Evolutionary conservation across 2,797 vertebrate species (phyloP).

Genomic region (Parotocinclus haroldoi): DNA sequence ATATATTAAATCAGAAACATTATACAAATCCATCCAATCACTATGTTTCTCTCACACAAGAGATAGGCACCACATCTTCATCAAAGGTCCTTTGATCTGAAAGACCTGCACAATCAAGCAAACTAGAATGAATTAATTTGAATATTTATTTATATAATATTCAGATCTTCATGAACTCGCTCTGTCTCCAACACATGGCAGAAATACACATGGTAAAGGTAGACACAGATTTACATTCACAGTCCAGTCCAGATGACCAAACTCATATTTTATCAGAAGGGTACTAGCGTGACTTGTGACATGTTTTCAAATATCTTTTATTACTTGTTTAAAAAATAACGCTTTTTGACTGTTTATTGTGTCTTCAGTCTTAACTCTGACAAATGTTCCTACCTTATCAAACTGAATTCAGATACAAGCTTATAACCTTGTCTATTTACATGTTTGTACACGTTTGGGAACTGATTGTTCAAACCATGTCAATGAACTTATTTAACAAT

Average conservation of each 20-base stretch:
- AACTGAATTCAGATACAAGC: constrained; percentile 4
- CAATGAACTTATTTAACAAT: constrained; percentile 5
- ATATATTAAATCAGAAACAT: constrained; percentile 31
- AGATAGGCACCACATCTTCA: constrained; percentile 15
- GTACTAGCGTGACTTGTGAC: constrained; percentile 2
- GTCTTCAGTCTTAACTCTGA: not conserved
- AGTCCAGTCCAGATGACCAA: constrained; percentile 15
- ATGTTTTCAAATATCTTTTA: constrained; percentile 1
- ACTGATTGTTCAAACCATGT: not conserved
- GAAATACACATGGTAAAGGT: constrained; percentile 4
- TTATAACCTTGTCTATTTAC: constrained; percentile 19
- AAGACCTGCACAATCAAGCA: constrained; percentile 54
- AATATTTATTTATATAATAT: constrained; percentile 27
- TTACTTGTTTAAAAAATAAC: constrained; percentile 18
- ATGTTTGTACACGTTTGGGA: constrained; percentile 4
- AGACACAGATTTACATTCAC: constrained; percentile 19
- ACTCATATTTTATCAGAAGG: not conserved
- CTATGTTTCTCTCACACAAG: constrained; percentile 42
- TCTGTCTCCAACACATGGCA: constrained; percentile 27
- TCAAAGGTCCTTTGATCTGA: constrained; percentile 46
- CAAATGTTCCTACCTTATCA: constrained; percentile 5
- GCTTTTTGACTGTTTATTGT: not conserved
- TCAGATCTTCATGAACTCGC: constrained; percentile 10
- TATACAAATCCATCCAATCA: constrained; percentile 12
- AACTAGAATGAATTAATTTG: constrained; percentile 53